Evolutionary conservation across 2,797 vertebrate species (phyloP), one percentile per base, ranked within the genome.

Genomic region (Distichodus sexfasciatus): DNA sequence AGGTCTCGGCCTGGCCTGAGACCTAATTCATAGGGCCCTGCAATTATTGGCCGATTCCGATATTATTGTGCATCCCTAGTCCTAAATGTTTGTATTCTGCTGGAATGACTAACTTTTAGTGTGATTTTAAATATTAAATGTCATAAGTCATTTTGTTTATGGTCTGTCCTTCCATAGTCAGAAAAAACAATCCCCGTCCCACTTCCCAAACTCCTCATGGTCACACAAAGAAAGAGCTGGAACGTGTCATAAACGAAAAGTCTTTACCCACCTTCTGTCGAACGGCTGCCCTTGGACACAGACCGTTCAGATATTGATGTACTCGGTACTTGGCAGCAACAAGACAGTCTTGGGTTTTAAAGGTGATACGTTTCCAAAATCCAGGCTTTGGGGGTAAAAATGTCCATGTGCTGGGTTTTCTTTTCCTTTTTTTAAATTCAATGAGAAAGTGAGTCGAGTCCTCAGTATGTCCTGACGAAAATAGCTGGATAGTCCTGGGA

Each of bases 331-430:
- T 41, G 60, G 48, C 61, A 79, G 74, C 50, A 58, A 59, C 41
- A 64, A 62, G 62, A 67, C 66, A 78, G 67, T 76, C 79, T 58
- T 7, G 62, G 17, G 43, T 64, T 58, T 59, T 71, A 73, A 79
- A 73, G 66, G 54, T 59, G 48, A 69, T 62, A 53, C 15, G 71
- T 74, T 69, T 11, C 55, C 63, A 71, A 74, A 78, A 78, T 60
- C 68, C 73, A 72, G 51, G 19, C 19, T 54, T 47, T 14, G 14
- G 8, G n/a, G n/a, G n/a, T n/a, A n/a, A 66, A 51, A 58, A 50
- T 15, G 28, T 36, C 55, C 48, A 15, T 40, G 40, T 62, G 62
- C 51, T 53, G 54, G 10, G 31, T 55, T 69, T 44, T 26, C 36
- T 51, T 61, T 60, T 58, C 21, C 58, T 65, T n/a, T n/a, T n/a